Base-by-base conservation (phyloP, 1,140 invertebrate species). In the Listronotus bonariensis region DNA sequence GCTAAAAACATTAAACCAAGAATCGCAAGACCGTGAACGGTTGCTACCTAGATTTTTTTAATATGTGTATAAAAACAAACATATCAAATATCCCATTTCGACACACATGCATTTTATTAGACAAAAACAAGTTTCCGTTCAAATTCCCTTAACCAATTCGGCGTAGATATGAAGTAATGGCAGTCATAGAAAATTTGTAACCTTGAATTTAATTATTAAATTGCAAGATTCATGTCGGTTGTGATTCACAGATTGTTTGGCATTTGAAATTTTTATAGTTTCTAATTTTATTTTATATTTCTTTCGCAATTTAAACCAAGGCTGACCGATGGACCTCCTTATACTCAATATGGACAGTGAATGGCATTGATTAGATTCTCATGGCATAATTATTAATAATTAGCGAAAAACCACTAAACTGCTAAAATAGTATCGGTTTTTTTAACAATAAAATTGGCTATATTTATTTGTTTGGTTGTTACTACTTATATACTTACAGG, bases 171-270 rank as follows among this genome's bases (percentile, higher is more conserved):
- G 60, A 63, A 51, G 61, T 56, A 70, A 70, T 70, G 58, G 68
- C 65, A 58, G 65, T 72, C 70, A 58, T 71, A 68, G 72, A 70
- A 71, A 72, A 72, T 74, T 74, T 56, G 70, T 69, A 74, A 72
- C 73, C 73, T 75, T 75, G 73, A 72, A 72, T 72, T 72, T 73
- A 72, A 75, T 75, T 75, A 70, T 59, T 53, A 69, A 75, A 73
- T 75, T 75, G 68, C 73, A 66, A 70, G 67, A 69, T 68, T 61
- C 65, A 65, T 72, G 64, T 60, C 42, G 36, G 52, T 54, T 68
- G 68, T 74, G 70, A 74, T 68, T 74, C 72, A 74, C 64, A 67
- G 66, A 74, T 72, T 72, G 72, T 72, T 74, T 74, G 70, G 72
- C 70, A 73, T 73, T 72, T 73, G 48, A 67, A 64, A 69, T 68